These are phyloP conservation scores for Delia radicum DNA, from an alignment of 1,140 invertebrate genomes.

Conservation along the genomic window DNA sequence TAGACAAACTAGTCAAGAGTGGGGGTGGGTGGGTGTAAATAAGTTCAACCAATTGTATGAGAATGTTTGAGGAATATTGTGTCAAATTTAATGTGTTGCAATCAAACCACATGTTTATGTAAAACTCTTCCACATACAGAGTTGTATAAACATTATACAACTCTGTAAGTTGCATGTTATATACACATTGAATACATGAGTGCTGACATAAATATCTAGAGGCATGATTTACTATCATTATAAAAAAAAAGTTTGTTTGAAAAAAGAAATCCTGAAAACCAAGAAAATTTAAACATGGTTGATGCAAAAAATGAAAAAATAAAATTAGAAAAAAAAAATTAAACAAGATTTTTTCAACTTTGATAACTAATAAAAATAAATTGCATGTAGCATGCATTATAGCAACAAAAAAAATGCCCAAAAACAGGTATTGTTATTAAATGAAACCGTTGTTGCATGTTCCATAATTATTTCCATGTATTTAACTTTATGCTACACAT, in stretches of 20 bases:
- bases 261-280: background rate
- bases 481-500: no score
- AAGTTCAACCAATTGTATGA: no score
- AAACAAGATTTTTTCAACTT: no score
- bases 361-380: background rate
- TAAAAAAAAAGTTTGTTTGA: background rate
- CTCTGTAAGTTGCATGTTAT: slow-evolving; percentile 7
- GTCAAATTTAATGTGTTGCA: background rate
- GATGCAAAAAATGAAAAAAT: background rate
- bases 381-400: background rate
- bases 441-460: background rate
- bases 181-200: slow-evolving; percentile 13
- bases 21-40: no score
- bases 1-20: no score
- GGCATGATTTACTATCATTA: slow-evolving; percentile 4
- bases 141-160: background rate
- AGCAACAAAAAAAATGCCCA: background rate
- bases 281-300: no score
- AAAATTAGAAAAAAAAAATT: background rate
- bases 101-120: background rate
- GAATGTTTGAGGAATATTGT: background rate
- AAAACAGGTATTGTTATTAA: background rate
- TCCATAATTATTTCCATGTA: no score
- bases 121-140: background rate
- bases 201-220: slow-evolving; percentile 19